phyloP scores from a whole-genome alignment of 2,888 invertebrate species.

The Nemapogon koenigi region DNA sequence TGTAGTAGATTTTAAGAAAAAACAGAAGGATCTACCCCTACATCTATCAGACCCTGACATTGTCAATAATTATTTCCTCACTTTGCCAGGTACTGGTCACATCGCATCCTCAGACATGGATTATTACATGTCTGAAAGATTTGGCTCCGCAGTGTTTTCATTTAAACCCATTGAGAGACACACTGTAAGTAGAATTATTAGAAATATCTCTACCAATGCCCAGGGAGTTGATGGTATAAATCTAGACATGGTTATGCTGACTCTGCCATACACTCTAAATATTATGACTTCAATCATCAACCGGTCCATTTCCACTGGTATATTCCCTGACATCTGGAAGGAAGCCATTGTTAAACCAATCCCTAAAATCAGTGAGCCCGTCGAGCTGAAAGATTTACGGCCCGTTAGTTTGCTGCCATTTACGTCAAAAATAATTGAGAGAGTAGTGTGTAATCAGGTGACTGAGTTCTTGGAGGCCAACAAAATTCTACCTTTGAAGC shows the following conservation, averaged over 20 bases:
- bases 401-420: constrained; percentile 17
- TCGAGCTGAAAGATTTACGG: constrained; percentile 12
- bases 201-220: background rate
- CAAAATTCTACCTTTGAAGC: constrained; percentile 13
- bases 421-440: constrained; percentile 18
- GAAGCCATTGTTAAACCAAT: constrained; percentile 16
- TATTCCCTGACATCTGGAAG: constrained; percentile 17
- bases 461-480: constrained; percentile 10
- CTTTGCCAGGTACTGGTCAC: too few species aligned
- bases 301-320: background rate
- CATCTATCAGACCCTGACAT: background rate
- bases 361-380: constrained; percentile 15
- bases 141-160: background rate
- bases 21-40: background rate
- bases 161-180: background rate
- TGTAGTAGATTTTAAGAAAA: background rate
- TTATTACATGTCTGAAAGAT: too few species aligned
- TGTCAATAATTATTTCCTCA: background rate
- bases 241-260: background rate
- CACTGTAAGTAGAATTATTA: background rate
- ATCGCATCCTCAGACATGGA: too few species aligned
- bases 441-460: constrained; percentile 14
- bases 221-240: background rate
- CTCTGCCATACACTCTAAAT: too few species aligned
- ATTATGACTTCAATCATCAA: too few species aligned